A percentile compares a stretch with the other conserved stretches of the same genome.
phyloP scores from a whole-genome alignment of 2,113 vertebrate species.

The Gasterosteus nipponicus region DNA sequence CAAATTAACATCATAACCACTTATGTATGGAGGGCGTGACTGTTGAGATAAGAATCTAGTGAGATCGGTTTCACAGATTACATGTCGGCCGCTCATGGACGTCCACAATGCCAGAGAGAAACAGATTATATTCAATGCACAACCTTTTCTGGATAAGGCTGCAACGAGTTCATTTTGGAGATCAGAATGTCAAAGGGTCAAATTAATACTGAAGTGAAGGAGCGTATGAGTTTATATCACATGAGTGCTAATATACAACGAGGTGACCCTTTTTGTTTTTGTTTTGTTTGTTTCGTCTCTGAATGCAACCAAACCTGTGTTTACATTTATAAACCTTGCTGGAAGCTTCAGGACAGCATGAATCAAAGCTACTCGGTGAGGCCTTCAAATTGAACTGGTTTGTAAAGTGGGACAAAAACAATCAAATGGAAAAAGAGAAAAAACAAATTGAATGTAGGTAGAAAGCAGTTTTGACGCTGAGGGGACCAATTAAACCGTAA shows the following conservation, averaged over 20 bases:
- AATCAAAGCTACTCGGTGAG: not conserved
- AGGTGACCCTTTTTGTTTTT: not conserved
- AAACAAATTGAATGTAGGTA: not conserved
- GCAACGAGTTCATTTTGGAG: not conserved
- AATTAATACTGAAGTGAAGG: not conserved
- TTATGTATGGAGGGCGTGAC: not conserved
- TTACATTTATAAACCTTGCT: not conserved
- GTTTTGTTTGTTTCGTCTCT: not conserved
- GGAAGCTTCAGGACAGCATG: not conserved
- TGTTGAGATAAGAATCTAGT: not conserved
- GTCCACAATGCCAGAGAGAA: not conserved
- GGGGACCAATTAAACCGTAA: not conserved
- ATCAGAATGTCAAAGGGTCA: not conserved
- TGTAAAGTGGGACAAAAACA: not conserved
- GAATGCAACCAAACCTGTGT: not conserved
- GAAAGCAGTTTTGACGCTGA: not conserved
- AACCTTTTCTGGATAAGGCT: not conserved
- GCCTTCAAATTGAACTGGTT: too few relatives aligned
- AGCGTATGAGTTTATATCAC: not conserved
- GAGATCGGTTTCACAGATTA: conserved; percentile 3
- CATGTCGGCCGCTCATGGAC: not conserved
- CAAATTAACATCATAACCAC: not conserved
- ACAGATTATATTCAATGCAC: not conserved
- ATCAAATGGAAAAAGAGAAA: not conserved
- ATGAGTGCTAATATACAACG: not conserved